These are phyloP conservation scores for Caranx melampygus DNA, from an alignment of 2,113 vertebrate species.

Conservation along the genomic window DNA sequence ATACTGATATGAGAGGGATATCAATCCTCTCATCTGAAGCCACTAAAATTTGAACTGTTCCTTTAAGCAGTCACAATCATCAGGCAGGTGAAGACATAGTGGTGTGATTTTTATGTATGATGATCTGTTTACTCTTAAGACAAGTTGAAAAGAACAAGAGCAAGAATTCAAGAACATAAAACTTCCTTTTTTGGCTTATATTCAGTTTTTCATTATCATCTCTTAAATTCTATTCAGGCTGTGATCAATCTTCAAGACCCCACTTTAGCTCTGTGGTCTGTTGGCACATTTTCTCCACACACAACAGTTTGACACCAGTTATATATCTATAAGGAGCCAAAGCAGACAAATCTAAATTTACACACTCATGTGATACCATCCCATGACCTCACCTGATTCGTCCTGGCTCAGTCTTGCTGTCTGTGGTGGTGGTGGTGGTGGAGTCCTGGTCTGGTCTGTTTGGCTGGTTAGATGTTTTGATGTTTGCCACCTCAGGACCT, in stretches of 20 bases:
- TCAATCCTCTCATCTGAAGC: not conserved
- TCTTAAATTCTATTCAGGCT: not conserved
- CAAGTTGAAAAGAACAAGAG: no score
- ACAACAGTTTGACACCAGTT: constrained; percentile 5
- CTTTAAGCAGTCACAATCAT: not conserved
- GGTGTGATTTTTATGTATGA: not conserved
- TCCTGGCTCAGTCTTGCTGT: constrained; percentile 41
- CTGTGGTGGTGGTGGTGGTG: constrained; percentile 10
- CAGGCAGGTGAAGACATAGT: not conserved
- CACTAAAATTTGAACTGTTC: not conserved
- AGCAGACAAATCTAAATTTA: constrained; percentile 15
- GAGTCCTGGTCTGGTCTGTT: constrained; percentile 24
- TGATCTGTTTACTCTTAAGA: not conserved
- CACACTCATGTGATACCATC: constrained; percentile 3
- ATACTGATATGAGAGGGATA: not conserved
- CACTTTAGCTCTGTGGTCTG: not conserved
- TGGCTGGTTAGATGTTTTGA: constrained; percentile 47
- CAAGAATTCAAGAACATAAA: not conserved
- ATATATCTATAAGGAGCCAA: constrained; percentile 22
- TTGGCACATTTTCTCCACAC: constrained; percentile 9
- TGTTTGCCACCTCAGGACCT: constrained; percentile 36
- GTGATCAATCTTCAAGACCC: not conserved
- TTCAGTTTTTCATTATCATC: no score
- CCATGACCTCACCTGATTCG: constrained; percentile 67
- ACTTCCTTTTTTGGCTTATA: no score